Base-by-base conservation (phyloP, 2,888 invertebrate species). In the Eugnorisma glareosa region DNA sequence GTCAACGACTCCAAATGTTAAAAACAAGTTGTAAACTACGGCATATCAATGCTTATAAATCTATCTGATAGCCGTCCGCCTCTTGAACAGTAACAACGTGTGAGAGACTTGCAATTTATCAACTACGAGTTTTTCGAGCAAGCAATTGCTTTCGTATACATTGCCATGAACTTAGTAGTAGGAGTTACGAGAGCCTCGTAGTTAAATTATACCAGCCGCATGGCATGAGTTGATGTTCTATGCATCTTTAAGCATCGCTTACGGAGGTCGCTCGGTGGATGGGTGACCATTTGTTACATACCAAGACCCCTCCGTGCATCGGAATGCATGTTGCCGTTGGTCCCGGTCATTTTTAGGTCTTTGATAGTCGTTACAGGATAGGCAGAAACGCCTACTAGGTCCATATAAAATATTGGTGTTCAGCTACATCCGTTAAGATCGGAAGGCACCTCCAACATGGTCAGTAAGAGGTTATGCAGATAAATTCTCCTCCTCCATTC, bases 41-140 rank as follows among this genome's bases (percentile, higher is more conserved):
- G 35, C 74, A 72, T 85, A 85, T 75, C 82, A 78, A 73, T 72
- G 69, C 78, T 82, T 78, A 79, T 85, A 84, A 85, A 85, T 85
- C 85, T 84, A 73, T 82, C 79, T 18, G 75, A 84, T 85, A 71
- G 40, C 45, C 54, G 40, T 61, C 54, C 59, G 54, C 67, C 11
- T 35, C 37, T 68, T 85, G 85, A 67, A 79, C 85, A 75, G 61
- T 68, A 85, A 84, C 68, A 57, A 74, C 31, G 72, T 73, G 85
- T 85, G 85, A 75, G 83, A 83, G 72, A 74, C 72, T 81, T 69
- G 78, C 84, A n/a, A 70, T 73, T 75, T 73, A 73, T 69, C 79
- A 73, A 48, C 31, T 43, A n/a, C 67, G 67, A 70, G 10, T 1
- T 40, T 64, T 28, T 18, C n/a, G 1, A 59, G 13, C 6, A 18